Conservation (phyloP, 37 sponge, comb jelly and placozoan genomes). For the Chondrilla cf. caribensis region DNA sequence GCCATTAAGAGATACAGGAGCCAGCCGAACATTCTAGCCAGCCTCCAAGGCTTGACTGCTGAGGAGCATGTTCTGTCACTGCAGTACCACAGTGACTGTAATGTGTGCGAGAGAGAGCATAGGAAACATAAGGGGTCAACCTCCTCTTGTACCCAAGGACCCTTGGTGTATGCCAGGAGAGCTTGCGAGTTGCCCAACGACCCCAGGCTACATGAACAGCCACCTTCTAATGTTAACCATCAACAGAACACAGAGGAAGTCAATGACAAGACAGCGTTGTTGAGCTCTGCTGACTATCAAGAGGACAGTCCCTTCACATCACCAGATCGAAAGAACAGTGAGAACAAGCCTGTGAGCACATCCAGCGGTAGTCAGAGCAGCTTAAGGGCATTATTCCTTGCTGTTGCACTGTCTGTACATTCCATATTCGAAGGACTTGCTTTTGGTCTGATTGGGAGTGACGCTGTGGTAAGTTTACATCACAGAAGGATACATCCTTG, state of each 20-base stretch:
- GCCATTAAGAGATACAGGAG: no score
- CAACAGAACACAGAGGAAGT: not conserved
- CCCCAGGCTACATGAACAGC: no score
- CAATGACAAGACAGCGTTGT: not conserved
- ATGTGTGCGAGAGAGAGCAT: not conserved
- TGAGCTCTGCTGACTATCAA: no score
- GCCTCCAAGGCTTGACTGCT: not conserved
- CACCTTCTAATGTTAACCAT: not conserved
- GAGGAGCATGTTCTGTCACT: not conserved
- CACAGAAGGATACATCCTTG: no score
- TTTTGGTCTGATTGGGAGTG: constrained; percentile 6
- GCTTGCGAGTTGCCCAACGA: not conserved
- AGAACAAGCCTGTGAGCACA: not conserved
- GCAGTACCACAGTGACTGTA: not conserved
- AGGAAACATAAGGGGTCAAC: not conserved
- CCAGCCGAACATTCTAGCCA: constrained; percentile 7
- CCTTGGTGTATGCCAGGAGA: not conserved
- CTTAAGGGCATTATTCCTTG: constrained; percentile 2
- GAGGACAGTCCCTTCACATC: no score
- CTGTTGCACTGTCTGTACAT: constrained; percentile 26
- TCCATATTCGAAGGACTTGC: constrained; percentile 41
- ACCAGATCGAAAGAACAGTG: not conserved
- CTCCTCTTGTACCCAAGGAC: not conserved
- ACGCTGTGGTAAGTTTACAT: not conserved
- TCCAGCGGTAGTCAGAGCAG: not conserved